A percentile compares a stretch with the other conserved stretches of the same genome.
phyloP scores from a whole-genome alignment of 2,888 invertebrate species.

The Ganaspis brasiliensis region DNA sequence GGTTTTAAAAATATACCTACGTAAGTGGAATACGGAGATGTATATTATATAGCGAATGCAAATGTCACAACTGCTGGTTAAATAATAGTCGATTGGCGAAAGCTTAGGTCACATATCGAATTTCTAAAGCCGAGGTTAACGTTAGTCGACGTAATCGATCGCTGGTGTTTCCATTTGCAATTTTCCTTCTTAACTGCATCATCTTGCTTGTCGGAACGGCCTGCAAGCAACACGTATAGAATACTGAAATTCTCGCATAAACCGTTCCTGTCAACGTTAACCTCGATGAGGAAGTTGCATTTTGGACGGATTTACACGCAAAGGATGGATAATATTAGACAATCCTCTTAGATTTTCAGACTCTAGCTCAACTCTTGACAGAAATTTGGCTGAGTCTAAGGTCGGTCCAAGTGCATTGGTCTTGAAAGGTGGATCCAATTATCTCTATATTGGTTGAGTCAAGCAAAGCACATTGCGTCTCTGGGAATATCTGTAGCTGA shows the following conservation, averaged over 20 bases:
- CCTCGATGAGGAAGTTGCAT: not conserved
- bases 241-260: not conserved
- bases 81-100: too few species aligned
- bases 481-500: slow-evolving; percentile 39
- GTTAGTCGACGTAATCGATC: not conserved
- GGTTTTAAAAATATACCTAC: too few species aligned
- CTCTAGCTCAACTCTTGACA: not conserved
- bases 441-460: slow-evolving; percentile 36
- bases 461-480: slow-evolving; percentile 38
- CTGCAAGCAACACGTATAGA: not conserved
- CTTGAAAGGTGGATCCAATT: slow-evolving; percentile 34
- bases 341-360: slow-evolving; percentile 12
- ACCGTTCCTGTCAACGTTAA: not conserved
- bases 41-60: too few species aligned
- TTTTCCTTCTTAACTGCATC: slow-evolving; percentile 72
- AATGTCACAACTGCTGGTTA: too few species aligned
- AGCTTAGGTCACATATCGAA: not conserved
- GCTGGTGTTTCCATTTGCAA: slow-evolving; percentile 74
- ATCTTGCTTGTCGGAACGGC: not conserved
- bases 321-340: slow-evolving; percentile 1
- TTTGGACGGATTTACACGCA: not conserved
- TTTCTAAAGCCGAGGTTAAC: not conserved
- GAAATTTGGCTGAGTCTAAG: slow-evolving; percentile 20
- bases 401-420: slow-evolving; percentile 31
- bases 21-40: too few species aligned